These are phyloP conservation scores for Leptinotarsa undecemlineata DNA, from an alignment of 1,140 invertebrate genomes.

Conservation along the genomic window DNA sequence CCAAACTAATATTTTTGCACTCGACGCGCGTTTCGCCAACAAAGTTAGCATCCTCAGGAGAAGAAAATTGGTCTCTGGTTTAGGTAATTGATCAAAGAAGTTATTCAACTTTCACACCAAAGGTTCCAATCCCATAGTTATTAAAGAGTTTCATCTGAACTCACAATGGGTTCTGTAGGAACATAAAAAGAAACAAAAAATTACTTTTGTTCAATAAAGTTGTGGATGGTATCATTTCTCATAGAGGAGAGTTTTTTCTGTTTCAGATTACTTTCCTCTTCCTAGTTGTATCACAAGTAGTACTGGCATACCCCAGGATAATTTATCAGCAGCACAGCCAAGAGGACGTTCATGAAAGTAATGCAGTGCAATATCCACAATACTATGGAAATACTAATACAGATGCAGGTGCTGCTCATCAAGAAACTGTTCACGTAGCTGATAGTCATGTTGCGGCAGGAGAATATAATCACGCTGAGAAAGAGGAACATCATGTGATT, in stretches of 20 bases:
- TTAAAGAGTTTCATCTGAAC: too few relatives aligned
- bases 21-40: too few relatives aligned
- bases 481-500: neutral
- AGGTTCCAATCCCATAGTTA: too few relatives aligned
- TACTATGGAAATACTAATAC: neutral
- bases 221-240: too few relatives aligned
- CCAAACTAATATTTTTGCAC: too few relatives aligned
- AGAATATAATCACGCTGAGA: neutral
- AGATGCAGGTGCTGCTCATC: neutral
- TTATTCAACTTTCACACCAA: too few relatives aligned
- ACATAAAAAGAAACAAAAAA: too few relatives aligned
- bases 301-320: neutral
- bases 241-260: neutral
- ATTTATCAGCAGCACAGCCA: neutral
- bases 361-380: constrained; percentile 6
- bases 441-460: neutral
- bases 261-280: constrained; percentile 1
- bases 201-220: too few relatives aligned
- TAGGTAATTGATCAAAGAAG: too few relatives aligned
- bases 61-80: too few relatives aligned
- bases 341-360: constrained; percentile 7
- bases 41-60: too few relatives aligned
- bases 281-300: neutral
- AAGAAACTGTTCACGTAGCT: neutral
- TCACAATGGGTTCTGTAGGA: too few relatives aligned